Percentiles rank a stretch among this genome's conserved stretches.
Evolutionary conservation across 35 echinoderm and acorn worm genomes (phyloP).

Genomic region (Nesometra sesokonis): DNA sequence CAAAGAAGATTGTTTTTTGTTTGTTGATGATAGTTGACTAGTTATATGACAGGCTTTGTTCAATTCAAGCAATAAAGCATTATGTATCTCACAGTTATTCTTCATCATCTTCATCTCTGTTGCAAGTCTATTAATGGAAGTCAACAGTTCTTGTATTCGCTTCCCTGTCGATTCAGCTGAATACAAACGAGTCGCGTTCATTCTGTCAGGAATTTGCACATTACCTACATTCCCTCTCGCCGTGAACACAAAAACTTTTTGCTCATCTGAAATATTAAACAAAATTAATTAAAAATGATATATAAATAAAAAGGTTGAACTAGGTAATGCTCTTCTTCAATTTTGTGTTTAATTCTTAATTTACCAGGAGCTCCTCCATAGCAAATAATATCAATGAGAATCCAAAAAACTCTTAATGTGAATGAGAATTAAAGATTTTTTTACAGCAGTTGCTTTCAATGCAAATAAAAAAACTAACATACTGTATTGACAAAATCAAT

Average conservation of each 20-base stretch:
- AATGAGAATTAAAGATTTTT: too few species aligned
- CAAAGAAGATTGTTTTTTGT: neutral
- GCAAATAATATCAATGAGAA: too few species aligned
- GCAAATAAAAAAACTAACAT: too few species aligned
- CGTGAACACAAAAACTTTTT: neutral
- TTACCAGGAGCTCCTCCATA: too few species aligned
- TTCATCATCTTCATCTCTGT: neutral
- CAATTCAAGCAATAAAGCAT: neutral
- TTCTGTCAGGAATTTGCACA: neutral
- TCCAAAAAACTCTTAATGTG: too few species aligned
- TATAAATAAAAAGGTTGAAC: too few species aligned
- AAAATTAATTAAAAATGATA: too few species aligned
- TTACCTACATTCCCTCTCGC: neutral
- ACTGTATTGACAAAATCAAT: too few species aligned
- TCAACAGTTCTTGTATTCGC: neutral
- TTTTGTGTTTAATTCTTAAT: too few species aligned
- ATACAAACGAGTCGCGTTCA: neutral
- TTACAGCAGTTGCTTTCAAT: too few species aligned
- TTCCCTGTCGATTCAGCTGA: neutral
- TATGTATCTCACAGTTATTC: neutral
- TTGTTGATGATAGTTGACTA: neutral
- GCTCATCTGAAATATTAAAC: neutral
- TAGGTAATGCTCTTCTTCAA: too few species aligned
- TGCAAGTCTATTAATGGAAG: neutral
- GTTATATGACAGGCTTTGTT: neutral